Evolutionary conservation across 2,113 vertebrate genomes (phyloP).

Genomic region (Hemiprocne comata): DNA sequence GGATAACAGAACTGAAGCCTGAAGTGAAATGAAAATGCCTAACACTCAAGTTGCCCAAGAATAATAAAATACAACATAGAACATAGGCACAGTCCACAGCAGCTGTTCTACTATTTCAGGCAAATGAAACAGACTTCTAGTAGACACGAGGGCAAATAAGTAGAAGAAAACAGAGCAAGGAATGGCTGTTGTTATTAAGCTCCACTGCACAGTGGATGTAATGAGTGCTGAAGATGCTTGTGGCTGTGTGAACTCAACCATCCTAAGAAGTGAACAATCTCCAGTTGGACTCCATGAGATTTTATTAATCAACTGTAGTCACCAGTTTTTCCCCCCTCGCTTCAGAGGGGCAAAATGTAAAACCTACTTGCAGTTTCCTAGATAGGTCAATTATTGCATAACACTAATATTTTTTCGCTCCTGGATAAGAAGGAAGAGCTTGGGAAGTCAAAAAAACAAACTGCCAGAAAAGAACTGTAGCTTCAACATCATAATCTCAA

Average conservation of each 20-base stretch:
- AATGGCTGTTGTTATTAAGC: neutral
- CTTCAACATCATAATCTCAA: neutral
- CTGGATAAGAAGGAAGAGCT: neutral
- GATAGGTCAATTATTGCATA: neutral
- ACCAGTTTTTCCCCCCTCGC: neutral
- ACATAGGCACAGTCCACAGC: neutral
- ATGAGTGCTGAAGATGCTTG: neutral
- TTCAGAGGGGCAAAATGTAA: neutral
- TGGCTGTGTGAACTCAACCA: neutral
- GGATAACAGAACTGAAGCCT: neutral
- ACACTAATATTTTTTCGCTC: neutral
- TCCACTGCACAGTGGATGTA: neutral
- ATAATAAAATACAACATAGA: neutral
- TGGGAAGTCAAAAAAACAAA: neutral
- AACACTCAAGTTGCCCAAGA: neutral
- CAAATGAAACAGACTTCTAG: neutral
- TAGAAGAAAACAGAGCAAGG: neutral
- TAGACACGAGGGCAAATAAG: neutral
- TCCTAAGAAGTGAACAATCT: neutral
- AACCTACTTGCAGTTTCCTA: neutral
- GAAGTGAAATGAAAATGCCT: neutral
- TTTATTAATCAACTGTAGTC: neutral
- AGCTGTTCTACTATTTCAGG: neutral
- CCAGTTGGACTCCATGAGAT: neutral
- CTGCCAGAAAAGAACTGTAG: neutral